Evolutionary conservation across 37 sponge, comb jelly and placozoan genomes (phyloP), one percentile per base, ranked within the genome.

Genomic region (Aphrocallistes beatrix): DNA sequence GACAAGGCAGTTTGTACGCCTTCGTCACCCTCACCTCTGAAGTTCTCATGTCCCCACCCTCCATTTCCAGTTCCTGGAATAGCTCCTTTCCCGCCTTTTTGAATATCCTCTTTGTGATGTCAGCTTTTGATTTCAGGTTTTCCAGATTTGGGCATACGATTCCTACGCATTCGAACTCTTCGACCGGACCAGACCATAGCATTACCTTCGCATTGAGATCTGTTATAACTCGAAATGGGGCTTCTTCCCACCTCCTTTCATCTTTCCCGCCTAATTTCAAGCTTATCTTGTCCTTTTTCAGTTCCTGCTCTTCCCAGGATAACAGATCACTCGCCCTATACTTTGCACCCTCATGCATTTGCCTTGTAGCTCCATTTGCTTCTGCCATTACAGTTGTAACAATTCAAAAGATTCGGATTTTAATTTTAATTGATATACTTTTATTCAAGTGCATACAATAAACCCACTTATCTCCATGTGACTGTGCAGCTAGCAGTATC

Each of bases 1-100:
- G 91, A 86, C 36, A 89, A 50, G 21, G 38, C 25, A 60, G 75
- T 60, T 28, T 60, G 21, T 60, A 60, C 3, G 17, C 83, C 34
- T 60, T 30, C n/a, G 75, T 60, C 34, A 60, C 75, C n/a, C 75
- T 19, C n/a, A 60, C 8, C n/a, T 60, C 75, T 13, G 75, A 60
- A 60, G 75, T 60, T 60, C 34, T 60, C 75, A 60, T 60, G 28
- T 60, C 75, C 25, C 1, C 32, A 3, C 75, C 75, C 32, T 60
- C 75, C 75, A 32, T 19, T 30, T 19, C 75, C 3, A 60, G 34
- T 30, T 3, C 75, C 6, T 3, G 10, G 34, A 6, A 19, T 28
- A 60, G 8, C 10, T 60, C 75, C 34, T 19, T 1, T 3, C 75
- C 75, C 34, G 75, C 75, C 75, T 60, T 60, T 30, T 13, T 60